Percentiles rank a stretch among this genome's conserved stretches.
phyloP scores from a whole-genome alignment of 2,113 vertebrate species.

The human (Homo sapiens) region GRCh38 chr16:73111501-73112000 shows the following conservation, averaged over 20 bases:
- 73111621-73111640: too few species aligned
- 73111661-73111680: too few species aligned
- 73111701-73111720: too few species aligned
- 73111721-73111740: neutral
- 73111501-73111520: neutral
- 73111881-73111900: neutral
- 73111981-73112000: neutral
- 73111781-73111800: neutral
- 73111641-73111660: too few species aligned
- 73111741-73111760: neutral
- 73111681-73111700: too few species aligned
- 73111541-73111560: conserved; percentile 29
- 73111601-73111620: neutral
- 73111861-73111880: neutral
- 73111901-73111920: neutral
- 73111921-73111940: neutral
- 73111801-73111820: neutral
- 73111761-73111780: neutral
- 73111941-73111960: neutral
- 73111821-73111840: conserved; percentile 33
- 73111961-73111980: neutral
- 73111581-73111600: conserved; percentile 10
- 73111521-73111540: neutral
- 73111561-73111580: neutral
- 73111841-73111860: neutral